phyloP scores from a whole-genome alignment of 2,888 invertebrate genomes.

The Scaptomyza parva region DNA sequence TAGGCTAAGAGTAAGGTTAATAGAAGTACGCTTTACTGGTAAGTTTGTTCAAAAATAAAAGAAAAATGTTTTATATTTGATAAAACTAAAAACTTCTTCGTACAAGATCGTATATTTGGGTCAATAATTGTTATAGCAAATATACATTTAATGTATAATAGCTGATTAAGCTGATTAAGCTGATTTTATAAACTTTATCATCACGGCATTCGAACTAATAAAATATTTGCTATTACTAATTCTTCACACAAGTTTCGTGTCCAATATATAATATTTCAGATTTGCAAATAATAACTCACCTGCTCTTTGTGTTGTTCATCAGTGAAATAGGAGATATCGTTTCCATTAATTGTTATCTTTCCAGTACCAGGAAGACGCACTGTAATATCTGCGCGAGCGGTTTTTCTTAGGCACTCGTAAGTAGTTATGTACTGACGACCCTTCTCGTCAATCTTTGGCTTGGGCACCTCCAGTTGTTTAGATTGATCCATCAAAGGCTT shows the following conservation, averaged over 20 bases:
- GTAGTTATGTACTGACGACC: conserved; percentile 90
- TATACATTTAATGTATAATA: too few relatives aligned
- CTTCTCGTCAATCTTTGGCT: conserved; percentile 89
- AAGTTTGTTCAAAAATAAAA: neutral
- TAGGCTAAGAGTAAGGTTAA: neutral
- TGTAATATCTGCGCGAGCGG: conserved; percentile 91
- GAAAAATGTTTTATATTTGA: too few relatives aligned
- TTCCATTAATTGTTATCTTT: conserved; percentile 91
- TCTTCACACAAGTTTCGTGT: neutral
- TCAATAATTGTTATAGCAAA: too few relatives aligned
- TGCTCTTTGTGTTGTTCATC: conserved; percentile 90
- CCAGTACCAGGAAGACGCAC: conserved; percentile 93
- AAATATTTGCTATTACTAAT: too few relatives aligned
- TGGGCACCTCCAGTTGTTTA: conserved; percentile 87
- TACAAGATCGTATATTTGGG: too few relatives aligned
- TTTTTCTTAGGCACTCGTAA: conserved; percentile 90
- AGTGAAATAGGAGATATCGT: conserved; percentile 91
- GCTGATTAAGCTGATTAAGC: too few relatives aligned
- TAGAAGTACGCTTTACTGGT: neutral
- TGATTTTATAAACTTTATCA: too few relatives aligned
- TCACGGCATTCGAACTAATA: too few relatives aligned
- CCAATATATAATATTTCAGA: neutral
- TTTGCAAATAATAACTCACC: conserved; percentile 85
- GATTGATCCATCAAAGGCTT: conserved; percentile 87
- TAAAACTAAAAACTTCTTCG: neutral